A percentile compares a stretch with the other conserved stretches of the same genome.
Evolutionary conservation across 2,113 vertebrate species (phyloP).

Genomic region (Himantopus leucocephalus): DNA sequence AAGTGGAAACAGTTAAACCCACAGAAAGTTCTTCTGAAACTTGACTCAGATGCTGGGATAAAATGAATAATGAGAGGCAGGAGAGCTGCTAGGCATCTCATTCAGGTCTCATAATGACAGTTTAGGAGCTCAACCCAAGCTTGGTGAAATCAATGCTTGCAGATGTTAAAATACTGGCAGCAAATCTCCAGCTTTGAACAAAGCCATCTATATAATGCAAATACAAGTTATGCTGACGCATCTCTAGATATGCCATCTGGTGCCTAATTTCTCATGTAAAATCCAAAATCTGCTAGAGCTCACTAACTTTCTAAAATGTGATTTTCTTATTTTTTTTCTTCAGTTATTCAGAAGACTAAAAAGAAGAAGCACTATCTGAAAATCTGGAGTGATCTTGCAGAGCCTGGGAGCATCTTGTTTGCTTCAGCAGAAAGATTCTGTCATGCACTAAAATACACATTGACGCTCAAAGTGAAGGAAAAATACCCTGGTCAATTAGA

Average conservation of each 20-base stretch:
- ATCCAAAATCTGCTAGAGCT: background rate
- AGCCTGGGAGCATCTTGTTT: slow-evolving; percentile 71
- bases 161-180: background rate
- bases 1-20: background rate
- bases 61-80: background rate
- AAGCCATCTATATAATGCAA: background rate
- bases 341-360: slow-evolving; percentile 83
- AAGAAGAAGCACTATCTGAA: slow-evolving; percentile 77
- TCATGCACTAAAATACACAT: slow-evolving; percentile 76
- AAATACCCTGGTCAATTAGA: slow-evolving; percentile 88
- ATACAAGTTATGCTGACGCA: background rate
- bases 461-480: slow-evolving; percentile 84
- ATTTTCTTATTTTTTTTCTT: background rate
- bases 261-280: background rate
- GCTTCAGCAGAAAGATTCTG: slow-evolving; percentile 75
- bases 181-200: background rate
- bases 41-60: background rate
- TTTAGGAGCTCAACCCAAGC: background rate
- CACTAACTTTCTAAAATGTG: background rate
- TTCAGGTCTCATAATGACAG: background rate
- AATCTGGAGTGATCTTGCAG: slow-evolving; percentile 85
- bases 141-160: background rate
- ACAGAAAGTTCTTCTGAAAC: background rate
- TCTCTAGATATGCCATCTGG: background rate
- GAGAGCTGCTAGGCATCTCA: background rate